phyloP scores from a whole-genome alignment of 2,888 invertebrate species.

The Lepidochitona cinerea region DNA sequence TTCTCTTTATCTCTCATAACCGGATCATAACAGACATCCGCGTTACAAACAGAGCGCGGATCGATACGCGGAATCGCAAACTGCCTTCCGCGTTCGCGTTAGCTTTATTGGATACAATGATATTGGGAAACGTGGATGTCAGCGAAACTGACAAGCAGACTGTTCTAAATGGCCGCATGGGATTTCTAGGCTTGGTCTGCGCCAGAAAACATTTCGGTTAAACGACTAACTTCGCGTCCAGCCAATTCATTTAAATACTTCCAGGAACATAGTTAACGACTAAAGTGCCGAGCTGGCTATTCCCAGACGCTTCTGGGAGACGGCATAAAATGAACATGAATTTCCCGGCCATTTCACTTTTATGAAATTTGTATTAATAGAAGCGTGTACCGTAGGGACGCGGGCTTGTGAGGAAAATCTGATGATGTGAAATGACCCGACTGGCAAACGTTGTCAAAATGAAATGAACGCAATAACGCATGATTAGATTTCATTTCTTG shows the following conservation, averaged over 20 bases:
- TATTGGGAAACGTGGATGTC: no score
- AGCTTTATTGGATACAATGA: no score
- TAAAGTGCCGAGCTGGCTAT: not conserved
- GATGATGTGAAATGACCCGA: not conserved
- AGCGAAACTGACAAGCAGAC: no score
- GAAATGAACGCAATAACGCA: not conserved
- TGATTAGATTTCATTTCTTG: not conserved
- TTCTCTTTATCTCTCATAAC: no score
- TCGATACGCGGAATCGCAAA: no score
- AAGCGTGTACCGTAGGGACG: not conserved
- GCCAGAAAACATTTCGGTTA: not conserved
- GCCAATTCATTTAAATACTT: slow-evolving; percentile 1
- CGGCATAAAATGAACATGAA: no score
- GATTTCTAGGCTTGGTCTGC: no score
- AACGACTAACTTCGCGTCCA: not conserved
- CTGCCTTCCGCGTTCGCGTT: no score
- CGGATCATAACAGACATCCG: no score
- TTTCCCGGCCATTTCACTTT: not conserved
- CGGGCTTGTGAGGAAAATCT: not conserved
- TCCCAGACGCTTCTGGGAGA: no score
- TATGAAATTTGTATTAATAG: slow-evolving; percentile 8
- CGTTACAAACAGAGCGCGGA: no score
- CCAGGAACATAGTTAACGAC: not conserved
- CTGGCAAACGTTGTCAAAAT: not conserved
- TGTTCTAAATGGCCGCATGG: no score